Base-by-base conservation (phyloP, 2,888 invertebrate genomes). In the Panzeria rudis region DNA sequence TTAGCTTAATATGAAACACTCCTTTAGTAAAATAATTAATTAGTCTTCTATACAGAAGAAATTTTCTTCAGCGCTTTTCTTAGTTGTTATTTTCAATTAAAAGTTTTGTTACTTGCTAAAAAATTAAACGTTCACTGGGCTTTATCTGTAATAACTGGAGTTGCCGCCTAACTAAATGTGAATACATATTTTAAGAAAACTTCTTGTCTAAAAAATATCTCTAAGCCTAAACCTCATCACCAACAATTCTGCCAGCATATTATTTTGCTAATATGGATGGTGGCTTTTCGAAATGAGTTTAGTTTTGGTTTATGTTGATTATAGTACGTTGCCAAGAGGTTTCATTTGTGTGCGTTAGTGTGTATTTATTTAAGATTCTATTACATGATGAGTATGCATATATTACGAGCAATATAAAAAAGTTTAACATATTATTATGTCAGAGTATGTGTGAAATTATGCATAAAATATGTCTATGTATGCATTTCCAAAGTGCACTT, bases 231-330 rank as follows among this genome's bases (percentile, higher is more conserved):
- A 35, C 50, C 13, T 17, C 41, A 41, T 69, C 41, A 61, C 11
- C 47, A 17, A 52, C 32, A 32, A 50, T 20, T 11, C 35, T 13
- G 50, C 77, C 68, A 20, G 79, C 75, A 79, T 56, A 69, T 69
- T 47, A 69, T 73, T 75, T 17, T 7, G 25, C 25, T 69, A 75
- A 62, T 79, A 62, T 54, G 23, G 17, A 38, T 44, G 64, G 50
- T 71, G 69, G 56, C 79, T 75, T 69, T 79, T 41, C 47, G 20
- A 75, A 84, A 84, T 75, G 79, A 75, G 79, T 84, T 79, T 84
- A 47, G 73, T 79, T 75, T 75, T 61, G 66, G 64, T 83, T 68
- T 79, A 50, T 79, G 73, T 69, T 69, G 62, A 59, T 71, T 54
- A n/a, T 59, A n/a, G n/a, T n/a, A 23, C 38, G 32, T 66, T 25